Evolutionary conservation across 2,888 invertebrate species (phyloP).

Genomic region (Epirrhoe alternata): DNA sequence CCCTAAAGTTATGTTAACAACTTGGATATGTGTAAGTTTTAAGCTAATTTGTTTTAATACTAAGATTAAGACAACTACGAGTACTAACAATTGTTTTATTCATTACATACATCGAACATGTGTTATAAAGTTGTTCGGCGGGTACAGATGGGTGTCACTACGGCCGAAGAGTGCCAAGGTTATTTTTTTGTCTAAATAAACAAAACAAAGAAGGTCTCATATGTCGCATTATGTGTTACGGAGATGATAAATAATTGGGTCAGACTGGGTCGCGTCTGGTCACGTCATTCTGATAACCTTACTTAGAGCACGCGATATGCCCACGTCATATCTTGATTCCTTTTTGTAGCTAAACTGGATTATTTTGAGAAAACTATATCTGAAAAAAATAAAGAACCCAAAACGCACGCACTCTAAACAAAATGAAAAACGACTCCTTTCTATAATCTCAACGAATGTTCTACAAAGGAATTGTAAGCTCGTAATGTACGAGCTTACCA

Average conservation of each 20-base stretch:
- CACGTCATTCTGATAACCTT: slow-evolving; percentile 69
- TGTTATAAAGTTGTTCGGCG: slow-evolving; percentile 3
- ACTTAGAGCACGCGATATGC: slow-evolving; percentile 56
- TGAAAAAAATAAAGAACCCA: too few species aligned
- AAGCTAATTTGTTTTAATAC: neutral
- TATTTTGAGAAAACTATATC: neutral
- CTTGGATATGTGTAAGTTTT: neutral
- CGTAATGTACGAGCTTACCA: neutral
- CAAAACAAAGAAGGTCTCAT: slow-evolving; percentile 54
- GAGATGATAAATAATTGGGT: slow-evolving; percentile 75
- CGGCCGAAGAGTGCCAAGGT: slow-evolving; percentile 54
- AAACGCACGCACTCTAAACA: neutral
- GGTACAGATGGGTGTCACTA: slow-evolving; percentile 4
- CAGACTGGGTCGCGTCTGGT: slow-evolving; percentile 75
- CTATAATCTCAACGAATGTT: neutral
- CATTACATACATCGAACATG: neutral
- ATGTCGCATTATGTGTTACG: slow-evolving; percentile 56
- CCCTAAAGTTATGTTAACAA: neutral
- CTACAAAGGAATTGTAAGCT: slow-evolving; percentile 3
- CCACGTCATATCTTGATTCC: slow-evolving; percentile 51
- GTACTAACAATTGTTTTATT: neutral
- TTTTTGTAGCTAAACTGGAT: neutral
- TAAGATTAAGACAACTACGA: neutral
- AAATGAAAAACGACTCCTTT: neutral
- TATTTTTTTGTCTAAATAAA: slow-evolving; percentile 43